These are phyloP conservation scores for Toxonevra muliebris DNA, from an alignment of 2,888 invertebrate species.

Conservation along the genomic window DNA sequence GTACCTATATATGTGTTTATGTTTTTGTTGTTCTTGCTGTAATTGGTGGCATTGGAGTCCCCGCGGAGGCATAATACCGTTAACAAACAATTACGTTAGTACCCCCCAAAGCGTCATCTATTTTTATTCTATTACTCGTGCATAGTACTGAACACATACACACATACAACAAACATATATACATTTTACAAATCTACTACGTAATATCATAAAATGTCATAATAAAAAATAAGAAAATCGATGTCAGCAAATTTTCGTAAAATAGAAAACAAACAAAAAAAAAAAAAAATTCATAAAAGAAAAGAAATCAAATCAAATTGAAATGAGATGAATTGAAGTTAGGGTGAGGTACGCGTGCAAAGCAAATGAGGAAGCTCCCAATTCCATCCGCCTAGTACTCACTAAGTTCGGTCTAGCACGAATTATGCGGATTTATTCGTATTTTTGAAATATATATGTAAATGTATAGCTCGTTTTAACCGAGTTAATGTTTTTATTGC, in stretches of 20 bases:
- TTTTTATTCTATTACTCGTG: constrained; percentile 5
- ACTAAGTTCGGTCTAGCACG: too few species aligned
- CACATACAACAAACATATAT: neutral
- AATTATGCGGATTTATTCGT: too few species aligned
- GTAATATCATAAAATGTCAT: too few species aligned
- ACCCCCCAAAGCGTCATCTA: constrained; percentile 7
- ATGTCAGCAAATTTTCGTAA: constrained; percentile 7
- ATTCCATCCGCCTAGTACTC: neutral
- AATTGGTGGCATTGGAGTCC: neutral
- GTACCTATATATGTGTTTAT: neutral
- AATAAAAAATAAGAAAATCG: neutral
- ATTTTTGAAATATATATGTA: too few species aligned
- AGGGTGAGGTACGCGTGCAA: neutral
- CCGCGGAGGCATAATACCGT: constrained; percentile 13
- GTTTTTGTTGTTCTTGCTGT: too few species aligned
- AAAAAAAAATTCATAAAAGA: neutral
- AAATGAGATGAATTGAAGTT: neutral
- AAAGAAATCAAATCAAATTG: neutral
- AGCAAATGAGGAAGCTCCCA: too few species aligned
- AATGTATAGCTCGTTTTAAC: too few species aligned
- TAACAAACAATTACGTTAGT: constrained; percentile 13
- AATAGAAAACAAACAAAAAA: neutral
- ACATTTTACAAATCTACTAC: too few species aligned
- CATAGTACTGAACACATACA: neutral
- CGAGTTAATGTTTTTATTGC: too few species aligned